Conservation (phyloP, 30 jellyfish, hydroid and myxozoan genomes). For the Aurelia aurita region DNA sequence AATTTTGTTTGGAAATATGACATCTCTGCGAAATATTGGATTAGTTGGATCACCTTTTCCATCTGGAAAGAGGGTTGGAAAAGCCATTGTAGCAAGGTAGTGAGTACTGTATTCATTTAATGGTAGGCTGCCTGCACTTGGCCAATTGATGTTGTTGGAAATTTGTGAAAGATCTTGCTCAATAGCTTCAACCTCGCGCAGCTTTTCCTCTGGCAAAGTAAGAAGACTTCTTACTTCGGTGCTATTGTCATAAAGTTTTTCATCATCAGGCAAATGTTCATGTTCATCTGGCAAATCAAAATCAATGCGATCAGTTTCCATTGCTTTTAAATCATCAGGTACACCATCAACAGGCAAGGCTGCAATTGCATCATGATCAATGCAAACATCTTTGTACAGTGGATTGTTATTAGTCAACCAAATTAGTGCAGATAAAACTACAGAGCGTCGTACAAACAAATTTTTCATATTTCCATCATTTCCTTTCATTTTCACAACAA, state of each 20-base stretch:
- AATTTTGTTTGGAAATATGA: not conserved
- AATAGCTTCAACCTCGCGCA: constrained; percentile 19
- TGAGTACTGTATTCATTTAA: constrained; percentile 37
- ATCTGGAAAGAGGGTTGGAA: constrained; percentile 44
- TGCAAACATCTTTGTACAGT: not conserved
- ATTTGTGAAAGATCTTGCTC: not conserved
- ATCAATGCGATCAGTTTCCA: not conserved
- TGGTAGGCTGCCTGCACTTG: constrained; percentile 14
- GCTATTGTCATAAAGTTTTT: constrained; percentile 8
- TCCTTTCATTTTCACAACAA: constrained; percentile 15
- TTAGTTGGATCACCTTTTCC: constrained; percentile 46
- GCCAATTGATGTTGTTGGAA: not conserved
- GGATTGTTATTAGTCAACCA: not conserved
- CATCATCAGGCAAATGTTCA: not conserved
- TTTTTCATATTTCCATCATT: not conserved
- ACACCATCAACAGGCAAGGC: constrained; percentile 10
- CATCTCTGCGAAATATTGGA: constrained; percentile 14
- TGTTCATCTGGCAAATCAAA: not conserved
- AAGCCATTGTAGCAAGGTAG: constrained; percentile 48
- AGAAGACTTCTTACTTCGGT: constrained; percentile 14
- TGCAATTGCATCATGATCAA: not conserved
- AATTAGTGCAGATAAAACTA: constrained; percentile 3
- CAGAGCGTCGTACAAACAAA: constrained; percentile 1
- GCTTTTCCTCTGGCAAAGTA: not conserved
- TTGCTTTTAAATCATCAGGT: constrained; percentile 4